phyloP scores from a whole-genome alignment of 2,888 invertebrate species.

The Andrena praecox region DNA sequence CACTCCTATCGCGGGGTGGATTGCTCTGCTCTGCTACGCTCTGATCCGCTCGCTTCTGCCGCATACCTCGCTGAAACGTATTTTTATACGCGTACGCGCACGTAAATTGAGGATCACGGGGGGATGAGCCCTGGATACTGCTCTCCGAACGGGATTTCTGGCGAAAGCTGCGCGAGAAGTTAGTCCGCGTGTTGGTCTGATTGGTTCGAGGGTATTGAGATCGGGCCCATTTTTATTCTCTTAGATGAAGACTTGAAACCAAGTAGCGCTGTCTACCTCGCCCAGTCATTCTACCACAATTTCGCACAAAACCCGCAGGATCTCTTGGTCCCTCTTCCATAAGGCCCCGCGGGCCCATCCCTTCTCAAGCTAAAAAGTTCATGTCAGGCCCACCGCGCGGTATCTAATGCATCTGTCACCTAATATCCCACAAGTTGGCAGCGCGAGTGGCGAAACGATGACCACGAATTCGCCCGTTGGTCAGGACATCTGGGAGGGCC shows the following conservation, averaged over 20 bases:
- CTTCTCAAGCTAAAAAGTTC: not conserved
- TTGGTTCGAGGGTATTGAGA: too few species aligned
- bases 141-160: not conserved
- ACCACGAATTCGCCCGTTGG: not conserved
- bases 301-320: too few species aligned
- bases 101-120: slow-evolving; percentile 15
- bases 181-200: too few species aligned
- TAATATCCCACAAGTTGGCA: not conserved
- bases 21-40: slow-evolving; percentile 63
- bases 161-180: not conserved
- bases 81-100: slow-evolving; percentile 69
- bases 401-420: not conserved
- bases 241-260: too few species aligned
- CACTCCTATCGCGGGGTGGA: slow-evolving; percentile 80
- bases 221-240: too few species aligned
- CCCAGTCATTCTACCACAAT: too few species aligned
- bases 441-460: not conserved
- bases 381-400: not conserved
- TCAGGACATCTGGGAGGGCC: slow-evolving; percentile 34
- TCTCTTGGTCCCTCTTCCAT: too few species aligned
- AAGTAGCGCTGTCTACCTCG: too few species aligned
- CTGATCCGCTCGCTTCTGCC: slow-evolving; percentile 64
- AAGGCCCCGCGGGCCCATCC: too few species aligned
- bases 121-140: slow-evolving; percentile 6
- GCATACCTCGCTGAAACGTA: slow-evolving; percentile 77